Percentiles rank a stretch among this genome's conserved stretches.
Conservation (phyloP, 30 jellyfish, hydroid and myxozoan species). For the Aurelia sp. region DNA sequence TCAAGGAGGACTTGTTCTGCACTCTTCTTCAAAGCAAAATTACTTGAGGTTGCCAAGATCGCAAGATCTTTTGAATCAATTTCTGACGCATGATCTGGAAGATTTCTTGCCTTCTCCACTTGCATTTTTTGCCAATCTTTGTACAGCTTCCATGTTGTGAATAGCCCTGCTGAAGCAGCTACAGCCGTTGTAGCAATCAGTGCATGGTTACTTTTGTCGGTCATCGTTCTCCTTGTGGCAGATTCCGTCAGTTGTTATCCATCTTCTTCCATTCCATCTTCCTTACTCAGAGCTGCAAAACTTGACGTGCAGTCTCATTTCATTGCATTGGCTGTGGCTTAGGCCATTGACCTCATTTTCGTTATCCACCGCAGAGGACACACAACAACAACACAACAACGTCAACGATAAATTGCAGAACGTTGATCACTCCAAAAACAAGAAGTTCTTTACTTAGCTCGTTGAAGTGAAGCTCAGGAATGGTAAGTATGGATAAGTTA, state of each 20-base stretch:
- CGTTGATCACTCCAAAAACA: too few species aligned
- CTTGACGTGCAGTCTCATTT: neutral
- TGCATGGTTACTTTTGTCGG: constrained; percentile 49
- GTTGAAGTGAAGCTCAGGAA: too few species aligned
- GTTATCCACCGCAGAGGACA: too few species aligned
- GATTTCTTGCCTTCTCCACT: constrained; percentile 55
- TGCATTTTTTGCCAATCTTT: constrained; percentile 44
- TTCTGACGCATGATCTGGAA: constrained; percentile 60
- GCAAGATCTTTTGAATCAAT: constrained; percentile 67
- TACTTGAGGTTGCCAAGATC: constrained; percentile 53
- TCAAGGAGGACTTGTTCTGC: constrained; percentile 86
- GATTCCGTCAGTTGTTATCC: neutral
- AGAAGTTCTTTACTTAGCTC: too few species aligned
- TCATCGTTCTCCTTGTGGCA: neutral
- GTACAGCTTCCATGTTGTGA: constrained; percentile 71
- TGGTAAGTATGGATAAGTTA: too few species aligned
- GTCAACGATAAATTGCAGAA: neutral
- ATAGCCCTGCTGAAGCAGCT: constrained; percentile 75
- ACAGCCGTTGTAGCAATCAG: constrained; percentile 75
- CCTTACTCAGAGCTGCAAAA: neutral
- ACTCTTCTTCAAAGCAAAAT: constrained; percentile 54
- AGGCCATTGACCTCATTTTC: too few species aligned
- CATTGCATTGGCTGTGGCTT: neutral
- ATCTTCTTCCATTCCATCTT: neutral
- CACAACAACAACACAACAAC: neutral